A percentile compares a stretch with the other conserved stretches of the same genome.
Conservation (phyloP, 2,797 vertebrate genomes). For the Rhinatrema bivittatum region DNA sequence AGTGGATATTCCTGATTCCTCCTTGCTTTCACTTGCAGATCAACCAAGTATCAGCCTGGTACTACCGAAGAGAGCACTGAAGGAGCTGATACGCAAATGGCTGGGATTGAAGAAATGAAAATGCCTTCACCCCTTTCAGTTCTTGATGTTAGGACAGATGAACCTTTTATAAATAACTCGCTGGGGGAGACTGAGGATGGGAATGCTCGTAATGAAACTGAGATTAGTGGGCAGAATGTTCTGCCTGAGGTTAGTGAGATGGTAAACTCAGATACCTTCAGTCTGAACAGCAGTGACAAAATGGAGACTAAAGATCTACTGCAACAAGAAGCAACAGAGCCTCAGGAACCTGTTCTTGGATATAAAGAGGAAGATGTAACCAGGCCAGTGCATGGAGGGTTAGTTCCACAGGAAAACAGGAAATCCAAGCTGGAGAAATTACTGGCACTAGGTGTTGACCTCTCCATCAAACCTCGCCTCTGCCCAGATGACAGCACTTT, state of each 20-base stretch:
- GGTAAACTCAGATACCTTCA: background rate
- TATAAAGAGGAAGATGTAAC: background rate
- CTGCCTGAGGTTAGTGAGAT: too few species aligned
- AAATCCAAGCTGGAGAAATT: constrained; percentile 73
- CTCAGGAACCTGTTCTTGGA: constrained; percentile 7
- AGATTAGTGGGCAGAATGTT: background rate
- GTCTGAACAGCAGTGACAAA: background rate
- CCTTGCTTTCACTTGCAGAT: too few species aligned
- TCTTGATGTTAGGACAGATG: background rate
- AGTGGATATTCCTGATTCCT: too few species aligned
- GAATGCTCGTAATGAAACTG: constrained; percentile 13
- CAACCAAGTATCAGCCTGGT: constrained; percentile 67
- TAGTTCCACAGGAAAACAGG: constrained; percentile 48
- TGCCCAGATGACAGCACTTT: constrained; percentile 71
- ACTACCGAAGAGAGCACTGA: constrained; percentile 40
- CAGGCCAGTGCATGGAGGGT: background rate
- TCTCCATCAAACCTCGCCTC: constrained; percentile 73
- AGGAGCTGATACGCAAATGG: constrained; percentile 10
- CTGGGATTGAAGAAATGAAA: constrained; percentile 11
- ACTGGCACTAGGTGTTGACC: constrained; percentile 77
- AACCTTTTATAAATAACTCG: constrained; percentile 11
- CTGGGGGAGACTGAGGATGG: background rate
- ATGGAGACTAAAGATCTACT: constrained; percentile 2
- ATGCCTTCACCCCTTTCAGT: background rate
- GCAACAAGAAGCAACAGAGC: too few species aligned